These are phyloP conservation scores for Bombus pyrosoma DNA, from an alignment of 1,140 invertebrate genomes.

Conservation along the genomic window DNA sequence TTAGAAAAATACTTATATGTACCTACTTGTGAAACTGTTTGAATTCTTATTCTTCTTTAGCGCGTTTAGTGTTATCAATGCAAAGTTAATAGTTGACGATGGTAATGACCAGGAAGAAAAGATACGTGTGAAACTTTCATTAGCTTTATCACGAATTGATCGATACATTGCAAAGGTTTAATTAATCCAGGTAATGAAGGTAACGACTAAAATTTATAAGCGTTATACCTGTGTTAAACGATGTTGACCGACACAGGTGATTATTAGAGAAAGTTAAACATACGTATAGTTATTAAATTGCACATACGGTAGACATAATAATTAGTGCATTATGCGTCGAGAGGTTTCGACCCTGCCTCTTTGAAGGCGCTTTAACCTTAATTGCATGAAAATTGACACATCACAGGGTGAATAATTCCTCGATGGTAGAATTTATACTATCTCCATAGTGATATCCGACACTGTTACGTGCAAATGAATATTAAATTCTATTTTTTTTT, in stretches of 20 bases:
- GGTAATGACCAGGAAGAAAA: background rate
- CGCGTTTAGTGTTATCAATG: too few species aligned
- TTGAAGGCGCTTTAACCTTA: background rate
- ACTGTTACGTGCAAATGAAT: background rate
- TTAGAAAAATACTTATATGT: too few species aligned
- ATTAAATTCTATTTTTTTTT: background rate
- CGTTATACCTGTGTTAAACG: background rate
- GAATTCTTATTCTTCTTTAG: too few species aligned
- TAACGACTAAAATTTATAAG: conserved; percentile 18
- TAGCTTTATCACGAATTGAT: background rate
- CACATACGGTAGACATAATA: background rate
- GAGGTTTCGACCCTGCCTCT: background rate
- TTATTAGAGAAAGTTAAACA: background rate
- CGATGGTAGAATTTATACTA: background rate
- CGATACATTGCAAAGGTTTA: background rate
- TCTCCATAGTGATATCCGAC: background rate
- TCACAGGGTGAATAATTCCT: conserved; percentile 7
- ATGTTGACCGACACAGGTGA: background rate
- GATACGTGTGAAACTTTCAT: background rate
- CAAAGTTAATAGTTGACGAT: background rate
- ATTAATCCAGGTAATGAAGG: conserved; percentile 4
- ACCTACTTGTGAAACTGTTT: too few species aligned
- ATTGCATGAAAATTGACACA: conserved; percentile 28
- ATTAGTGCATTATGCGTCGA: background rate
- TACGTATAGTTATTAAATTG: background rate